phyloP scores from a whole-genome alignment of 1,140 invertebrate genomes.

The Zaprionus africanus region DNA sequence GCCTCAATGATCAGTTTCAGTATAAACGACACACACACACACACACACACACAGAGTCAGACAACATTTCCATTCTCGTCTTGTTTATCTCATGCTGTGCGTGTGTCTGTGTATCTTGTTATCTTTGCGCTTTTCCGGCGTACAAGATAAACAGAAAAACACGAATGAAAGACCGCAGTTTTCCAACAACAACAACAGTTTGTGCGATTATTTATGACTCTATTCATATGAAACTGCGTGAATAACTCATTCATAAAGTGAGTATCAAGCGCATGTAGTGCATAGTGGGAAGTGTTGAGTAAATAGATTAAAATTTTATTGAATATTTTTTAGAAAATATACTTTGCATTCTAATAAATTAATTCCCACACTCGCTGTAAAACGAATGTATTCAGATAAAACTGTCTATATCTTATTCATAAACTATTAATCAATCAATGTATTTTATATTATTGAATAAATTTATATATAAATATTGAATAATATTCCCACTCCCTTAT shows the following conservation, averaged over 20 bases:
- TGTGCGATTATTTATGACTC: slow-evolving; percentile 16
- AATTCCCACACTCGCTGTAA: too few species aligned
- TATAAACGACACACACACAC: slow-evolving; percentile 20
- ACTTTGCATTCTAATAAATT: not conserved
- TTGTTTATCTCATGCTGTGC: slow-evolving; percentile 33
- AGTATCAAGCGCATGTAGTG: not conserved
- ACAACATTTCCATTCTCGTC: slow-evolving; percentile 43
- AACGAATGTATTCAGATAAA: too few species aligned
- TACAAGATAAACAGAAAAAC: slow-evolving; percentile 62
- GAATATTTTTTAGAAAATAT: not conserved
- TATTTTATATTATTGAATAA: not conserved
- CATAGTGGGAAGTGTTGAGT: not conserved
- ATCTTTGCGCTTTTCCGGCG: slow-evolving; percentile 74
- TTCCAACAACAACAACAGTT: not conserved
- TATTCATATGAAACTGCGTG: slow-evolving; percentile 3
- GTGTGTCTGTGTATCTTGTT: slow-evolving; percentile 41
- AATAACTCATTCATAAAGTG: not conserved
- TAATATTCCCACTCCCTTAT: not conserved
- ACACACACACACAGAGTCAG: slow-evolving; percentile 8
- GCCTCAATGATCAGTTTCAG: slow-evolving; percentile 61
- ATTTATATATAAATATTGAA: too few species aligned
- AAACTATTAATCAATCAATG: not conserved
- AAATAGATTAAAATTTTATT: not conserved
- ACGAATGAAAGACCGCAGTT: slow-evolving; percentile 18
- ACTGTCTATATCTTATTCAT: not conserved